A percentile compares a stretch with the other conserved stretches of the same genome.
Evolutionary conservation across 2,888 invertebrate genomes (phyloP).

Genomic region (Tortricodes alternella): DNA sequence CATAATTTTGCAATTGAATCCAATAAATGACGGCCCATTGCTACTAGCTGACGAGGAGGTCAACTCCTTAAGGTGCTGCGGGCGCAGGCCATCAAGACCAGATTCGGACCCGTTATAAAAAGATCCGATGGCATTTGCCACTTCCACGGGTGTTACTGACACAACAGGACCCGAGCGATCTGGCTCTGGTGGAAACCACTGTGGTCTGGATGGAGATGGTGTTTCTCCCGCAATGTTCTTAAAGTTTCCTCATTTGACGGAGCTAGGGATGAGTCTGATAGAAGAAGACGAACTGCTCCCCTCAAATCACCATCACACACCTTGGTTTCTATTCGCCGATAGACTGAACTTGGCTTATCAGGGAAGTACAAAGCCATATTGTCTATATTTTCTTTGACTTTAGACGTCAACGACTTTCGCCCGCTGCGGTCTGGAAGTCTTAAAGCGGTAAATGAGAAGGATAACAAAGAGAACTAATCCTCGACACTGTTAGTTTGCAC

Average conservation of each 20-base stretch:
- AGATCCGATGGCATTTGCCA: not conserved
- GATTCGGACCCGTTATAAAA: slow-evolving; percentile 28
- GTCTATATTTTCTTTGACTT: not conserved
- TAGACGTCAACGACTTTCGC: not conserved
- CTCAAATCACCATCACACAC: slow-evolving; percentile 15
- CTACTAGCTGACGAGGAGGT: not conserved
- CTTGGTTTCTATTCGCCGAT: not conserved
- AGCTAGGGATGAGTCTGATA: slow-evolving; percentile 21
- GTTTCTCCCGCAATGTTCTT: slow-evolving; percentile 1
- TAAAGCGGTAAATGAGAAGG: not conserved
- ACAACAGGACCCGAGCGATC: not conserved
- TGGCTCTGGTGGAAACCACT: not conserved
- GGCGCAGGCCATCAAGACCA: slow-evolving; percentile 26
- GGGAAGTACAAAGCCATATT: not conserved
- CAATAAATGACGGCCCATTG: not conserved
- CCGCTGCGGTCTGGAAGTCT: not conserved
- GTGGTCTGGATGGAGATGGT: slow-evolving; percentile 17
- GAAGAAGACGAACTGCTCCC: slow-evolving; percentile 4
- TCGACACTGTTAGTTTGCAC: not conserved
- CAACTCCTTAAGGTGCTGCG: slow-evolving; percentile 16
- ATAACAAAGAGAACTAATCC: slow-evolving; percentile 12
- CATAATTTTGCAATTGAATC: slow-evolving; percentile 1
- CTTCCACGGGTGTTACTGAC: not conserved
- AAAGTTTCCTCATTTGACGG: slow-evolving; percentile 6
- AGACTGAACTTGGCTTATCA: not conserved